Percentiles rank a stretch among this genome's conserved stretches.
Evolutionary conservation across 2,113 vertebrate genomes (phyloP).

Genomic region (Copsychus sechellarum): DNA sequence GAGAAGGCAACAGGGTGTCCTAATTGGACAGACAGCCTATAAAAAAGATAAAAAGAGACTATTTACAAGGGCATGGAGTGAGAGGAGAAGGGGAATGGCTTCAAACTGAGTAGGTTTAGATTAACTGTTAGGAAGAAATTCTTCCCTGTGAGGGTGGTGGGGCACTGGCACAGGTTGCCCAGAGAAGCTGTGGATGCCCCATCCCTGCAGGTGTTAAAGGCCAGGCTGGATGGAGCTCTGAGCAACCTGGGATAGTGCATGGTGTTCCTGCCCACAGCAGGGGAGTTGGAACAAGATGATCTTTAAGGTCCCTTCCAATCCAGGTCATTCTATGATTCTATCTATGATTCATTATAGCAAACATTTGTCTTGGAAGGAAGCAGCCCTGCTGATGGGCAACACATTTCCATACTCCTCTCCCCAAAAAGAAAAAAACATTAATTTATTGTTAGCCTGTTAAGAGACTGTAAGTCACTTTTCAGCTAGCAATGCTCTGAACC

Average conservation of each 20-base stretch:
- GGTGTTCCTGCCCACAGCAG: not conserved
- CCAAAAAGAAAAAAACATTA: not conserved
- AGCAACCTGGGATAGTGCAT: not conserved
- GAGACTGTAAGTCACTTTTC: not conserved
- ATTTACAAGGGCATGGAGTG: not conserved
- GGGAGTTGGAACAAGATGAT: not conserved
- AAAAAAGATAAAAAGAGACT: not conserved
- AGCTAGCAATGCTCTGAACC: not conserved
- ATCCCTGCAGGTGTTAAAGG: not conserved
- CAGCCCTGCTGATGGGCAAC: not conserved
- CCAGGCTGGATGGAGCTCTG: not conserved
- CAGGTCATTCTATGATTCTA: not conserved
- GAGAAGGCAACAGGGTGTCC: not conserved
- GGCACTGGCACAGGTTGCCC: not conserved
- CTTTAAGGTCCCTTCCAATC: not conserved
- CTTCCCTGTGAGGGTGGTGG: not conserved
- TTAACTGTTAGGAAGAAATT: not conserved
- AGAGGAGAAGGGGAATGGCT: not conserved
- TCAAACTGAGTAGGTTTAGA: not conserved
- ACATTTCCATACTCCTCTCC: not conserved
- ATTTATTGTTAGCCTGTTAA: not conserved
- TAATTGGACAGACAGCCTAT: not conserved
- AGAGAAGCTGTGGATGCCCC: not conserved
- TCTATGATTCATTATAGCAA: not conserved
- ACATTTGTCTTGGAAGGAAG: not conserved